A percentile compares a stretch with the other conserved stretches of the same genome.
Conservation (phyloP, 2,888 invertebrate genomes). For the Mantis religiosa region DNA sequence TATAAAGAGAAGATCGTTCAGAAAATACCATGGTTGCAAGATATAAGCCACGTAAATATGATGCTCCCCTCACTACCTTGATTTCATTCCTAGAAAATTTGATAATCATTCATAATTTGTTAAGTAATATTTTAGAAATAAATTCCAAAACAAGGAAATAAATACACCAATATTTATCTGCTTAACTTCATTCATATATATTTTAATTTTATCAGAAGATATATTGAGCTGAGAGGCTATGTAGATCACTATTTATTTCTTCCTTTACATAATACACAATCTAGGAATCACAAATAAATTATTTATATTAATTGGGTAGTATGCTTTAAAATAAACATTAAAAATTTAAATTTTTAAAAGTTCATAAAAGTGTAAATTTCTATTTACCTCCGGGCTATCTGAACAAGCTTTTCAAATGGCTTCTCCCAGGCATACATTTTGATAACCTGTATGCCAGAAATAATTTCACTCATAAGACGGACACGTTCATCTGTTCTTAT, state of each 20-base stretch:
- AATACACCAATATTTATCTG: background rate
- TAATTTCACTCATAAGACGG: constrained; percentile 90
- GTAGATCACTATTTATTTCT: no score
- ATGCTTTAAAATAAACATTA: background rate
- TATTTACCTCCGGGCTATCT: constrained; percentile 60
- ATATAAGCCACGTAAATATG: constrained; percentile 63
- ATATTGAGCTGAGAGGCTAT: no score
- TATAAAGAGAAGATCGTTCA: constrained; percentile 76
- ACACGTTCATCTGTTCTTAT: constrained; percentile 84
- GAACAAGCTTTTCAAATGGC: constrained; percentile 67
- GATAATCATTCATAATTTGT: background rate
- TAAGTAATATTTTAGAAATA: background rate
- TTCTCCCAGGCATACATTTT: constrained; percentile 87
- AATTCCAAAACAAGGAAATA: background rate
- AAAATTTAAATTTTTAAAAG: no score
- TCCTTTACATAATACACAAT: no score
- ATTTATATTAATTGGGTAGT: no score
- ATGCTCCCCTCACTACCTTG: constrained; percentile 58
- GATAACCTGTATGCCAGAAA: constrained; percentile 86
- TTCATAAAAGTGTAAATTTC: background rate
- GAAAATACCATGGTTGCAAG: constrained; percentile 75
- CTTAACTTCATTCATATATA: background rate
- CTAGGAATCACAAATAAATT: no score
- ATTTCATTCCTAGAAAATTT: constrained; percentile 59
- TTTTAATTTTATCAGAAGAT: no score